phyloP scores from a whole-genome alignment of 2,888 invertebrate genomes.

The Drosophila percnosoma region DNA sequence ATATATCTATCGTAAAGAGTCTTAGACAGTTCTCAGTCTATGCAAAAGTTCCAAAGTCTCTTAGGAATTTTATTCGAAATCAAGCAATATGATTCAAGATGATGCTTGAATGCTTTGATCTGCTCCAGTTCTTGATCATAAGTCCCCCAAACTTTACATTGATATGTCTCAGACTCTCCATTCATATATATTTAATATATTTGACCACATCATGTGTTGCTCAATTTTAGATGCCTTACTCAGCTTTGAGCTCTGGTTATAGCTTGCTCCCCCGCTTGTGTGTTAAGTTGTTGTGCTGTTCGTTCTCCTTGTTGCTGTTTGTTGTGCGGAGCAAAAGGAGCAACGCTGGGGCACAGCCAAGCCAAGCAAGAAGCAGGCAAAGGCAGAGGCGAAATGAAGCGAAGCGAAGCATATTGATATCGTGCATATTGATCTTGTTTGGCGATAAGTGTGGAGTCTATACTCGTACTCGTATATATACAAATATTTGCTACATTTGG shows the following conservation, averaged over 20 bases:
- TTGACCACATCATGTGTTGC: constrained; percentile 22
- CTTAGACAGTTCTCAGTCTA: background rate
- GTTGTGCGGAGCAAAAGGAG: constrained; percentile 35
- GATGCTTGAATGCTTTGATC: background rate
- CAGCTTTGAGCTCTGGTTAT: constrained; percentile 4
- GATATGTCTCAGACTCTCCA: background rate
- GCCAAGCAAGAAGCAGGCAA: background rate
- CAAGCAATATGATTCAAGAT: background rate
- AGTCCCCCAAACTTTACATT: background rate
- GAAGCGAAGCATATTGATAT: constrained; percentile 83
- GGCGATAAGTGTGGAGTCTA: constrained; percentile 80
- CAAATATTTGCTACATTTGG: constrained; percentile 74
- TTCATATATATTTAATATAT: background rate
- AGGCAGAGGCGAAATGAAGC: constrained; percentile 2
- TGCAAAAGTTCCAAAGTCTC: background rate
- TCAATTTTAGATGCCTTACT: constrained; percentile 37
- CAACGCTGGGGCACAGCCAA: constrained; percentile 45
- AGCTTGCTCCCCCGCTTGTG: constrained; percentile 31
- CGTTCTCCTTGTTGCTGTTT: constrained; percentile 37
- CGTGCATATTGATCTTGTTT: constrained; percentile 85
- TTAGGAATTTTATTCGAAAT: background rate
- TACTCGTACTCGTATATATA: constrained; percentile 59
- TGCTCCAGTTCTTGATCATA: background rate
- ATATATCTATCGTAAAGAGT: background rate
- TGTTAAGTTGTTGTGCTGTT: constrained; percentile 21